Base-by-base conservation (phyloP, 2,113 vertebrate genomes). In the Albula goreensis region DNA sequence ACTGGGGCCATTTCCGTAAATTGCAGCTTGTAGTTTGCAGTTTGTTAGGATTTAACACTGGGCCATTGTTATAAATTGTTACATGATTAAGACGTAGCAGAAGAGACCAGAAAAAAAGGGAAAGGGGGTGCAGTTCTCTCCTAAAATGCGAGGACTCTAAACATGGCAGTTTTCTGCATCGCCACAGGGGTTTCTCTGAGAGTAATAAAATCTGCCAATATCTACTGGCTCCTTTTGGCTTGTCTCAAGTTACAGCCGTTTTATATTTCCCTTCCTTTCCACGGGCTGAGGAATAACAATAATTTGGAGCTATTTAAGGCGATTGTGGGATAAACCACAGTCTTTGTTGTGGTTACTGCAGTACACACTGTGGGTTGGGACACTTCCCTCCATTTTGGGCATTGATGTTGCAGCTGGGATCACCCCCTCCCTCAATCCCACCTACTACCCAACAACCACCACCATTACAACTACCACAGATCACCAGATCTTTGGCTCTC, bases 301-400 rank as follows among this genome's bases (percentile, higher is more conserved):
- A 96, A 97, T 97, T 96, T 97, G 95, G 95, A 96, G 95, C 95
- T 95, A 96, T 97, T 97, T 96, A 96, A 95, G 95, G 94, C 93
- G 87, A 96, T 94, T 96, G 95, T 96, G 95, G 96, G 94, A 96
- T 95, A 96, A 97, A 97, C 97, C 97, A 94, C 97, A 96, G 93
- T 89, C 96, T 97, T 96, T 97, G 96, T 97, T 98, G 97, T 97
- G 97, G 97, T 97, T 97, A 95, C 92, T 95, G 95, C 94, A 95
- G 94, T 96, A 95, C 96, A 96, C 95, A 96, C 95, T 96, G 93
- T 95, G 95, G 95, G 85, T 86, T 82, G 88, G 84, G 90, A 90
- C 90, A 50, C 90, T 86, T 90, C 90, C 91, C 49, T 83, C 86
- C 88, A 89, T 85, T 89, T 88, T 31, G 57, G 78, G 56, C 78